These are phyloP conservation scores for Erethizon dorsatum DNA, from an alignment of 2,797 vertebrate genomes.

Conservation along the genomic window DNA sequence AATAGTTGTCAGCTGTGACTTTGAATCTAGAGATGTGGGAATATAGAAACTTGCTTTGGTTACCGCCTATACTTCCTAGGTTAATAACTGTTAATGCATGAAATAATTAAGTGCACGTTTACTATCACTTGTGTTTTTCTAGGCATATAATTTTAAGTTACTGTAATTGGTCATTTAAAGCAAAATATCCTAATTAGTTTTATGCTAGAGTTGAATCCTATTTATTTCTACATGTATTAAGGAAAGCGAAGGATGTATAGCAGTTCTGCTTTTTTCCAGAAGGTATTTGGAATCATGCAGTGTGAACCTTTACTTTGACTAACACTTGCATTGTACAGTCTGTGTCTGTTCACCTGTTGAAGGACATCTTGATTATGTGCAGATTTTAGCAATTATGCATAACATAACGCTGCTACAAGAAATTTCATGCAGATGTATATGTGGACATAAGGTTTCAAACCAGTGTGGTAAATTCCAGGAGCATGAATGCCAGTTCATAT, in stretches of 20 bases:
- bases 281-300: not conserved
- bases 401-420: not conserved
- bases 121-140: not conserved
- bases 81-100: not conserved
- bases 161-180: not conserved
- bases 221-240: slow-evolving; percentile 59
- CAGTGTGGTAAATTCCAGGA: not conserved
- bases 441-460: slow-evolving; percentile 9
- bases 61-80: not conserved
- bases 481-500: not conserved
- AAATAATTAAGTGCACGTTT: slow-evolving; percentile 13
- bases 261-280: not conserved
- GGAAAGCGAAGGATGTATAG: not conserved
- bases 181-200: slow-evolving; percentile 50
- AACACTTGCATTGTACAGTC: not conserved
- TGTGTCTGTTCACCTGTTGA: not conserved
- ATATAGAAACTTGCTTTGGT: not conserved
- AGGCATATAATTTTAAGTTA: slow-evolving; percentile 16
- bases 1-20: not conserved
- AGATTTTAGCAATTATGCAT: not conserved
- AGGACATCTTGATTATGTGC: not conserved
- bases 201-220: slow-evolving; percentile 2
- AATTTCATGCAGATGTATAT: slow-evolving; percentile 34
- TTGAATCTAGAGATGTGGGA: not conserved
- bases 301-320: not conserved